These are phyloP conservation scores for Brienomyrus brachyistius DNA, from an alignment of 2,113 vertebrate species.

Conservation along the genomic window DNA sequence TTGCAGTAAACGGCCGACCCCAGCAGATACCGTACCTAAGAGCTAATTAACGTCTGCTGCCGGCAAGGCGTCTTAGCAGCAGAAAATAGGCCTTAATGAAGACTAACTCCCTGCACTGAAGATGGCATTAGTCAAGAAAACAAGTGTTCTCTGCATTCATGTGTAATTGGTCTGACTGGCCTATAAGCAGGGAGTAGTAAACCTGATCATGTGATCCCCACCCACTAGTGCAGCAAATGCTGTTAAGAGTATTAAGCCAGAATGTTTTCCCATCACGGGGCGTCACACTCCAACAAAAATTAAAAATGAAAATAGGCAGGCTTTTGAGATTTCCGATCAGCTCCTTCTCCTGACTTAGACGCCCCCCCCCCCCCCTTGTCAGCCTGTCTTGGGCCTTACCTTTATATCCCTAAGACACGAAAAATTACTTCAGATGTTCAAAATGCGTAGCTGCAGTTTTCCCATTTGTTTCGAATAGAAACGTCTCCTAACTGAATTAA, in stretches of 20 bases:
- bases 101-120: constrained; percentile 6
- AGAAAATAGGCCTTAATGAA: constrained; percentile 11
- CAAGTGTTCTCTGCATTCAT: neutral
- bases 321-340: neutral
- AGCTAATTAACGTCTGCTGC: constrained; percentile 5
- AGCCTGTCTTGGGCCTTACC: neutral
- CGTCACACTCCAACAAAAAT: neutral
- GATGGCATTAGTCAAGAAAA: constrained; percentile 10
- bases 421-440: neutral
- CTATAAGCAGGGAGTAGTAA: neutral
- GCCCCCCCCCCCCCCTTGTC: no score
- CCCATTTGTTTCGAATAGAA: neutral
- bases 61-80: neutral
- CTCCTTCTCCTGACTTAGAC: neutral
- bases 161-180: neutral
- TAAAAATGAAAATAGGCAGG: neutral
- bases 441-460: neutral
- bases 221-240: neutral
- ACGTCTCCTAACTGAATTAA: neutral
- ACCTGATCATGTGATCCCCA: neutral
- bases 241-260: neutral
- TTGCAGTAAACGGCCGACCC: neutral
- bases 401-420: neutral
- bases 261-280: neutral
- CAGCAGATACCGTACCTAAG: neutral